phyloP scores from a whole-genome alignment of 2,888 invertebrate genomes.

The Tenthredo livida region DNA sequence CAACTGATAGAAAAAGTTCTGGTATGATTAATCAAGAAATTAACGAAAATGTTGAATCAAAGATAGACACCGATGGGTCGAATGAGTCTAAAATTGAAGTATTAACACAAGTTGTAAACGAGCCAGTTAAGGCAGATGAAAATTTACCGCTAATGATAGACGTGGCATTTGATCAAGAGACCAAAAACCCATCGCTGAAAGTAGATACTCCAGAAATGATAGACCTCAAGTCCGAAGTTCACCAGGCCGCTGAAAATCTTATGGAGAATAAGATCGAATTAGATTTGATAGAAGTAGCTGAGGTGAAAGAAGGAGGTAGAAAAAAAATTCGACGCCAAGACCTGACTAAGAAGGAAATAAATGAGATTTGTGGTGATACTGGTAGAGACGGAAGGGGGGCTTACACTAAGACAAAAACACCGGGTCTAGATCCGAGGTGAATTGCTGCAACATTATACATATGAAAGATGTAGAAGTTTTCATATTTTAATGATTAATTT shows the following conservation, averaged over 20 bases:
- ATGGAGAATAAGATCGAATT: slow-evolving; percentile 55
- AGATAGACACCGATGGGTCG: slow-evolving; percentile 52
- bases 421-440: slow-evolving; percentile 67
- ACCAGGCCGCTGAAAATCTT: slow-evolving; percentile 55
- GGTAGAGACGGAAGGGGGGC: background rate
- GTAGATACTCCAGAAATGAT: background rate
- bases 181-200: slow-evolving; percentile 60
- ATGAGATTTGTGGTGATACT: slow-evolving; percentile 16
- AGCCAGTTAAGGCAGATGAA: background rate
- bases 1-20: background rate
- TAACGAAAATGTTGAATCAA: slow-evolving; percentile 5
- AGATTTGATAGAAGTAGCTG: slow-evolving; percentile 39
- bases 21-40: background rate
- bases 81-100: background rate
- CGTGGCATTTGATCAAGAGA: slow-evolving; percentile 58
- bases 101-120: slow-evolving; percentile 13
- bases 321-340: slow-evolving; percentile 17
- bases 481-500: background rate
- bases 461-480: background rate
- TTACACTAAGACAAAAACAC: slow-evolving; percentile 46
- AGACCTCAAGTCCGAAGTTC: background rate
- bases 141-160: slow-evolving; percentile 33
- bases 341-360: slow-evolving; percentile 10
- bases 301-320: slow-evolving; percentile 27
- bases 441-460: background rate